Base-by-base conservation (phyloP, 2,888 invertebrate species). In the Anticlea derivata region DNA sequence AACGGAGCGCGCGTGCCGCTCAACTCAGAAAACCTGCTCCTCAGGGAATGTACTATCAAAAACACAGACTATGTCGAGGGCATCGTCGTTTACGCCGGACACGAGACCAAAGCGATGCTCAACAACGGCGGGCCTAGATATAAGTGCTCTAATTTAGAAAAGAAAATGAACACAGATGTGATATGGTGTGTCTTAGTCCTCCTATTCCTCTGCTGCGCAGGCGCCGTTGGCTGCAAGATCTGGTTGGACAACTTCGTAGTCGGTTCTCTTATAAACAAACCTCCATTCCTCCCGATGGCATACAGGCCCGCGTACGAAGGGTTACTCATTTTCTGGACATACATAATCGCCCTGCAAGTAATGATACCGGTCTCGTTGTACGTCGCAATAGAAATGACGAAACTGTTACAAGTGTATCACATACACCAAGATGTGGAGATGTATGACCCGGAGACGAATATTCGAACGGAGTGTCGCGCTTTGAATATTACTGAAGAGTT, bases 21-120 rank as follows among this genome's bases (percentile, higher is more conserved):
- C 46, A 94, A 94, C 68, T 96, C 97, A 44, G 97, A 98, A 71
- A 97, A 98, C 91, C 93, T 99, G 61, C 90, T 99, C 64, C 93
- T 99, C 56, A 92, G 99, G 72, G 99, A 98, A 78, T 99, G 98
- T 83, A 93, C 96, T 61, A 92, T 99, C 66, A 97, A 98, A 89
- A 99, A 99, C 84, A 99, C 99, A 6, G 98, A 98, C 83, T 99
- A 93, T 80, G 94, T 99, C 29, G 99, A 99, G 81, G 99, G 99
- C 49, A 95, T 99, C 75, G 98, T 99, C 38, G 96, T 99, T 44
- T 99, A 99, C 92, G 98, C 97, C 61, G 96, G 99, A 50, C 97
- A 97, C 82, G 99, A 99, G 91, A 98, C 98, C 8, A 99, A 99
- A 88, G 97, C 98, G 10, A 97, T 99, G 97, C 92, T 99, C 57